Conservation (phyloP, 1,140 invertebrate genomes). For the Orussus abietinus region DNA sequence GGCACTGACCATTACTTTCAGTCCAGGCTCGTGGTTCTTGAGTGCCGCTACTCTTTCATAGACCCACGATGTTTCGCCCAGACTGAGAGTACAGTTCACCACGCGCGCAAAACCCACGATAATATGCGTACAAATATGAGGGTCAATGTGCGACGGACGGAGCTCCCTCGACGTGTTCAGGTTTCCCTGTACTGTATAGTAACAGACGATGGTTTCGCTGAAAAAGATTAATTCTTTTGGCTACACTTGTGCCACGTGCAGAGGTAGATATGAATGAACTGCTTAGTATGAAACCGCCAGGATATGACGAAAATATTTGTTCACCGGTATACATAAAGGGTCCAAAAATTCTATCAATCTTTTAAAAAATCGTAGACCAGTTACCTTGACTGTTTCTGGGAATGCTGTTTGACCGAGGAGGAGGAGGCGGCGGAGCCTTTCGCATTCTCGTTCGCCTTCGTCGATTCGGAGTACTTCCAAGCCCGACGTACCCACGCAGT, state of each 20-base stretch:
- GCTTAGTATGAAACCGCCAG: background rate
- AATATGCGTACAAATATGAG: constrained; percentile 76
- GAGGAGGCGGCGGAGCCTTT: constrained; percentile 27
- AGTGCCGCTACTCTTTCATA: constrained; percentile 58
- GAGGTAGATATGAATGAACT: background rate
- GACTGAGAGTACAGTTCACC: constrained; percentile 58
- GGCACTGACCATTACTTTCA: constrained; percentile 76
- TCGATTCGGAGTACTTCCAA: constrained; percentile 39
- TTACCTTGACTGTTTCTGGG: constrained; percentile 19
- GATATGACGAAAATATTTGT: background rate
- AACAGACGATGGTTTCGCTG: constrained; percentile 53
- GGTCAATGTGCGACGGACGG: constrained; percentile 58
- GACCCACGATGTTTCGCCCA: constrained; percentile 42
- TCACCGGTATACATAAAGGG: too few relatives aligned
- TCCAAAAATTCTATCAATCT: too few relatives aligned
- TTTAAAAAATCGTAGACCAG: background rate
- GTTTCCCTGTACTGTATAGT: constrained; percentile 58
- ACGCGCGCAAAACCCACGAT: constrained; percentile 71
- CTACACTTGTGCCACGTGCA: background rate
- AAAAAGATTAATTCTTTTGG: background rate
- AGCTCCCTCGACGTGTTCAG: constrained; percentile 43
- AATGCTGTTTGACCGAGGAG: constrained; percentile 13
- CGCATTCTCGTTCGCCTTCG: constrained; percentile 39
- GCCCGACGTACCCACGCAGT: constrained; percentile 37
- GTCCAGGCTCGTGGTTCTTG: constrained; percentile 62